A percentile compares a stretch with the other conserved stretches of the same genome.
These are phyloP conservation scores for Girardinus metallicus DNA, from an alignment of 2,797 vertebrate species.

Conservation along the genomic window DNA sequence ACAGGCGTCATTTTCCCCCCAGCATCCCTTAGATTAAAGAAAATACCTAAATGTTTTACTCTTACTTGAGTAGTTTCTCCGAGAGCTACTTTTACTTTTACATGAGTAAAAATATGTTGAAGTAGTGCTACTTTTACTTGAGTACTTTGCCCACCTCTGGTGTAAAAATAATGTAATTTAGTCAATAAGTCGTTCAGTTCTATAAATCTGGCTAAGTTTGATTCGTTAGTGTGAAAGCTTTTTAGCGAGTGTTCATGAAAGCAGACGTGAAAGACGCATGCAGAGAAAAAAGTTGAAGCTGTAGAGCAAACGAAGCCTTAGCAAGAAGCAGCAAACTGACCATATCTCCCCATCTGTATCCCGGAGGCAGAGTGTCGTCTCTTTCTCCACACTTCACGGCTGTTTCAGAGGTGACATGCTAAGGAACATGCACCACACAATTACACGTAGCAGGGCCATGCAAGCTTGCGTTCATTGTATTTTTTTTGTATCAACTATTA, in stretches of 20 bases:
- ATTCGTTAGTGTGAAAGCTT: not conserved
- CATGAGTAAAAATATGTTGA: no score
- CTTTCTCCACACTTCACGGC: slow-evolving; percentile 84
- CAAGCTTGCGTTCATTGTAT: slow-evolving; percentile 3
- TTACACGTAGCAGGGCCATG: slow-evolving; percentile 52
- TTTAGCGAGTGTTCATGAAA: not conserved
- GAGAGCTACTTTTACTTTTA: no score
- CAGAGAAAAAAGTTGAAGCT: slow-evolving; percentile 4
- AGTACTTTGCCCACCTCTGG: not conserved
- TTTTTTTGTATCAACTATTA: not conserved
- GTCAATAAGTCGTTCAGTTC: not conserved
- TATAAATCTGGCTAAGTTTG: not conserved
- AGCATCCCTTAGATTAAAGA: not conserved
- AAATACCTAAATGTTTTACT: not conserved
- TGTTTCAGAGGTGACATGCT: slow-evolving; percentile 69
- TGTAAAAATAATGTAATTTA: not conserved
- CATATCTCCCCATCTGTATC: slow-evolving; percentile 75
- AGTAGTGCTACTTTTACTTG: not conserved
- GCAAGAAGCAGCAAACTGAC: slow-evolving; percentile 56
- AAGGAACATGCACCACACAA: slow-evolving; percentile 60
- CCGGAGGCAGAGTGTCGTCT: slow-evolving; percentile 88
- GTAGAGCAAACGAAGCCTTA: slow-evolving; percentile 5
- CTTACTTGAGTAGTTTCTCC: no score
- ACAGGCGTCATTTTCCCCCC: not conserved
- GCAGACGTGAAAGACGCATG: not conserved